phyloP scores from a whole-genome alignment of 1,140 invertebrate genomes.

The Papilio glaucus region DNA sequence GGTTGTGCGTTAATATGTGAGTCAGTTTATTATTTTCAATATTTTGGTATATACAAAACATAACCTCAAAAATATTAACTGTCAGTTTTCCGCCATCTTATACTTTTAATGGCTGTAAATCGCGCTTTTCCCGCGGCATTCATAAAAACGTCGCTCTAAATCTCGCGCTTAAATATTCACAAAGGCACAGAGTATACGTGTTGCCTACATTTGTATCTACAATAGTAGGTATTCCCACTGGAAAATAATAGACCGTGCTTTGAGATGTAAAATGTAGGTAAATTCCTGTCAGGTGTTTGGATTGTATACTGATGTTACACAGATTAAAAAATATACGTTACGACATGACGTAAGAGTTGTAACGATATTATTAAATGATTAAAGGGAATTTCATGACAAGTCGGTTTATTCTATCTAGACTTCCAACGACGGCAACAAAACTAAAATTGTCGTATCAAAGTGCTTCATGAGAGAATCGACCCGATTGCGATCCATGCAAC shows the following conservation, averaged over 20 bases:
- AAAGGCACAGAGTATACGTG: not conserved
- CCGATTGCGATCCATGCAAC: too few relatives aligned
- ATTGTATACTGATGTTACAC: not conserved
- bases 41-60: not conserved
- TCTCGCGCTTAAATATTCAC: slow-evolving; percentile 25
- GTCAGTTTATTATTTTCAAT: too few relatives aligned
- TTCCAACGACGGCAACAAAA: too few relatives aligned
- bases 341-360: too few relatives aligned
- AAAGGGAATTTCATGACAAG: too few relatives aligned
- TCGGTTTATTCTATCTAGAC: too few relatives aligned
- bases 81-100: slow-evolving; percentile 25
- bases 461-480: too few relatives aligned
- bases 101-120: slow-evolving; percentile 7
- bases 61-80: slow-evolving; percentile 6
- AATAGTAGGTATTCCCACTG: not conserved
- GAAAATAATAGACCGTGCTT: not conserved
- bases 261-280: slow-evolving; percentile 8
- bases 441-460: too few relatives aligned
- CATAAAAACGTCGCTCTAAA: slow-evolving; percentile 39
- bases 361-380: too few relatives aligned
- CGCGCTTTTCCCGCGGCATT: slow-evolving; percentile 23
- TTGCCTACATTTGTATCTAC: not conserved
- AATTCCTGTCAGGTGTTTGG: not conserved
- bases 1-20: too few relatives aligned
- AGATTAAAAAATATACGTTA: not conserved